phyloP scores from a whole-genome alignment of 1,140 invertebrate genomes.

The Dendrolimus punctatus region DNA sequence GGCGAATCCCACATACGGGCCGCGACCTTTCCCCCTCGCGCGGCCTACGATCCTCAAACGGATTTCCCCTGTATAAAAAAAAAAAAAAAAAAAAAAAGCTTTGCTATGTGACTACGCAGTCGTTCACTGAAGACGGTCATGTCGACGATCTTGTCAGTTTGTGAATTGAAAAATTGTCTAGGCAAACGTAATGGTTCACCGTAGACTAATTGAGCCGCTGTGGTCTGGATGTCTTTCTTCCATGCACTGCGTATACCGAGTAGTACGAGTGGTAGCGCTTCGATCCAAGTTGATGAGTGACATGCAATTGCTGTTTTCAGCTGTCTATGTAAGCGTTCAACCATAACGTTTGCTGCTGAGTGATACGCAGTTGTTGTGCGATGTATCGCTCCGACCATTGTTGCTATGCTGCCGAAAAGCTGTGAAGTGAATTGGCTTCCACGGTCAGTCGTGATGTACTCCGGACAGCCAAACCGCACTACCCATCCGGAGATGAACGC shows the following conservation, averaged over 20 bases:
- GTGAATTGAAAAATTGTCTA: too few relatives aligned
- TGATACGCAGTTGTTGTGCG: slow-evolving; percentile 5
- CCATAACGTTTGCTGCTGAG: slow-evolving; percentile 11
- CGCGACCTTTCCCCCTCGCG: too few relatives aligned
- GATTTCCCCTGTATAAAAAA: too few relatives aligned
- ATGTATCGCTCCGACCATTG: not conserved
- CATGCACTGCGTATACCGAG: slow-evolving; percentile 41
- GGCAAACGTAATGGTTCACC: too few relatives aligned
- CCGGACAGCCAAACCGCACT: slow-evolving; percentile 3
- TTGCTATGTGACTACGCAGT: too few relatives aligned
- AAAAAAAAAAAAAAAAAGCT: too few relatives aligned
- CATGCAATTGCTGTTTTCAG: slow-evolving; percentile 30
- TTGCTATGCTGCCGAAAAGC: not conserved
- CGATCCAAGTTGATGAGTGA: slow-evolving; percentile 32
- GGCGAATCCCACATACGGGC: too few relatives aligned
- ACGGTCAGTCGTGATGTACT: not conserved
- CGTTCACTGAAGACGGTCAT: too few relatives aligned
- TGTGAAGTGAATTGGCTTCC: slow-evolving; percentile 2
- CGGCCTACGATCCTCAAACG: too few relatives aligned
- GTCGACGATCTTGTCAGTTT: too few relatives aligned
- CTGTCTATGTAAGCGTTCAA: slow-evolving; percentile 42
- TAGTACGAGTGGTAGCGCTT: slow-evolving; percentile 49
- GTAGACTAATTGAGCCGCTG: too few relatives aligned
- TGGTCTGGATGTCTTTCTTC: slow-evolving; percentile 40
- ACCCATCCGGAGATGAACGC: slow-evolving; percentile 1